These are phyloP conservation scores for Lacerta viridis DNA, from an alignment of 2,797 vertebrate species.

Conservation along the genomic window DNA sequence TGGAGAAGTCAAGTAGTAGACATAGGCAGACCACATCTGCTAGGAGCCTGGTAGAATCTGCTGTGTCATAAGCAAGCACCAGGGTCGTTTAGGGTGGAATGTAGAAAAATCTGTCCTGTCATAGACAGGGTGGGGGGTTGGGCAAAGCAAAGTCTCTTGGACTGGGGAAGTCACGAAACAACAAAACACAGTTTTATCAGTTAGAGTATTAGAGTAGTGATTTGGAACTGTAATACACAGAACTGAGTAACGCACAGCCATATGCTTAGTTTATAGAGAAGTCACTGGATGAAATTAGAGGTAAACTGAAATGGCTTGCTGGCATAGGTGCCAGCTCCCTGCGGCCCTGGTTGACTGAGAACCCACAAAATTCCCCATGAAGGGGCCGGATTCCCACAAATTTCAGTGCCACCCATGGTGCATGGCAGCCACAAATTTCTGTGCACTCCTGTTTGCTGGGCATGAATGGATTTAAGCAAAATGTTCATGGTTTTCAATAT, in stretches of 20 bases:
- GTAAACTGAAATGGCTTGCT: neutral
- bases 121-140: neutral
- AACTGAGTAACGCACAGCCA: neutral
- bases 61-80: neutral
- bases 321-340: too few relatives aligned
- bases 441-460: neutral
- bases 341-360: too few relatives aligned
- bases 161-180: too few relatives aligned
- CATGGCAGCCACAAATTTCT: too few relatives aligned
- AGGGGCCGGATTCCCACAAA: too few relatives aligned
- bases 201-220: neutral
- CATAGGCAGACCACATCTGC: neutral
- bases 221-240: neutral
- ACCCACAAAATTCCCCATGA: too few relatives aligned
- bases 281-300: neutral
- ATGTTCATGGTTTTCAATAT: neutral
- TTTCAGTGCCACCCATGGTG: too few relatives aligned
- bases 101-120: neutral
- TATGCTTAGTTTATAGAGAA: neutral
- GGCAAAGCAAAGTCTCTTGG: neutral
- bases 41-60: neutral
- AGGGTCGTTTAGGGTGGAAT: neutral
- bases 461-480: neutral
- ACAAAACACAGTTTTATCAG: neutral
- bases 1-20: neutral